Base-by-base conservation (phyloP, 2,797 vertebrate genomes). In the Gouania willdenowi region DNA sequence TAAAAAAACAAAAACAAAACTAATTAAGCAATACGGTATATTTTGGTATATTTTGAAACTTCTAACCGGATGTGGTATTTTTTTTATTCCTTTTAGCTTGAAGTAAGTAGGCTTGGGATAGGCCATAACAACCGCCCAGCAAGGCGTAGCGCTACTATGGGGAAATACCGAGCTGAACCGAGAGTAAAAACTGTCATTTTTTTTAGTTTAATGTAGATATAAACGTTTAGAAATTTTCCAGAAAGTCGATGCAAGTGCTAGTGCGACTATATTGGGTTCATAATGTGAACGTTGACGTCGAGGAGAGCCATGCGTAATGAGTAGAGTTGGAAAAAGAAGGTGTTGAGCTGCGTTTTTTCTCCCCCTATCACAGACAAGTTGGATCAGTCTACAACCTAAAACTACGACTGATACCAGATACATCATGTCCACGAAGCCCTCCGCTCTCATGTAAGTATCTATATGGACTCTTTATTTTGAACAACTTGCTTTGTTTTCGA, bases 271-370 rank as follows among this genome's bases (percentile, higher is more conserved):
- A 41, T 48, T 36, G 7, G 31, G 44, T 41, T 53, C 26, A 48
- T 57, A 64, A 14, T 39, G 68, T 55, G 44, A 47, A 47, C 49
- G 56, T 38, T 80, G 75, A 80, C 83, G 83, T 85, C 82, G 83
- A 83, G n/a, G n/a, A n/a, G n/a, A n/a, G 54, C 58, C 40, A 77
- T 81, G 67, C 81, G 80, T 80, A 83, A 84, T 79, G 75, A 85
- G 72, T 68, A 44, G 83, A 83, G 83, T 85, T 85, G 67, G 77
- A 79, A 80, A 83, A 84, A 84, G 79, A 84, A 85, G 83, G 82
- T 81, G 80, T 86, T 86, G 81, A 81, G 82, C 80, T 68, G 77
- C 67, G 71, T 71, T 81, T 79, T 78, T 73, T 32, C 26, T 27
- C 19, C 6, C 20, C 6, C 39, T 58, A 40, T 55, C 65, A 50